phyloP scores from a whole-genome alignment of 2,888 invertebrate genomes.

The Tinea pellionella region DNA sequence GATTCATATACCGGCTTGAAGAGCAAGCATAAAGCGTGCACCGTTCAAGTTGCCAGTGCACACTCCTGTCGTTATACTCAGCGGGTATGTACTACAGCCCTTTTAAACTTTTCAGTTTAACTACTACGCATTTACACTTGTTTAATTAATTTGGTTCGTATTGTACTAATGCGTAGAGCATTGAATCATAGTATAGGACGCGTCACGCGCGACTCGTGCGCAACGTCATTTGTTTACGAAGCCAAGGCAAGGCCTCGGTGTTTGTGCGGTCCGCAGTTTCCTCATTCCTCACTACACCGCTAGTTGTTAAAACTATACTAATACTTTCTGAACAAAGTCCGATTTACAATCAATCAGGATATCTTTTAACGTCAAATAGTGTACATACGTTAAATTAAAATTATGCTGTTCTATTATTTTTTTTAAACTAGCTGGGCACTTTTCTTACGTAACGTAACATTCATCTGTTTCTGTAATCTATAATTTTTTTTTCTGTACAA shows the following conservation, averaged over 20 bases:
- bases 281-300: conserved; percentile 28
- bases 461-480: background rate
- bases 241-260: conserved; percentile 18
- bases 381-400: too few relatives aligned
- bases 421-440: background rate
- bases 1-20: too few relatives aligned
- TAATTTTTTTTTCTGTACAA: background rate
- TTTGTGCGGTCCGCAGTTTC: conserved; percentile 36
- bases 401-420: background rate
- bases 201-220: conserved; percentile 45
- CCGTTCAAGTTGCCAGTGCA: too few relatives aligned
- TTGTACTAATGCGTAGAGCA: conserved; percentile 7
- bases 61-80: too few relatives aligned
- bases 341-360: background rate
- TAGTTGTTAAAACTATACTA: background rate
- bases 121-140: background rate
- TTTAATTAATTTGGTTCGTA: conserved; percentile 6
- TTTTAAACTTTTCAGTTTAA: background rate
- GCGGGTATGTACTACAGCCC: too few relatives aligned
- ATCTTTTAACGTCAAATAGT: background rate
- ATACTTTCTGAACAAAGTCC: background rate
- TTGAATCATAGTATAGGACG: conserved; percentile 16
- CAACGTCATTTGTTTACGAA: conserved; percentile 49
- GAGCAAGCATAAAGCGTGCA: too few relatives aligned
- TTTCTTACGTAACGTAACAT: background rate